Percentiles rank a stretch among this genome's conserved stretches.
Conservation (phyloP, 2,888 invertebrate genomes). For the Euproctis similis region DNA sequence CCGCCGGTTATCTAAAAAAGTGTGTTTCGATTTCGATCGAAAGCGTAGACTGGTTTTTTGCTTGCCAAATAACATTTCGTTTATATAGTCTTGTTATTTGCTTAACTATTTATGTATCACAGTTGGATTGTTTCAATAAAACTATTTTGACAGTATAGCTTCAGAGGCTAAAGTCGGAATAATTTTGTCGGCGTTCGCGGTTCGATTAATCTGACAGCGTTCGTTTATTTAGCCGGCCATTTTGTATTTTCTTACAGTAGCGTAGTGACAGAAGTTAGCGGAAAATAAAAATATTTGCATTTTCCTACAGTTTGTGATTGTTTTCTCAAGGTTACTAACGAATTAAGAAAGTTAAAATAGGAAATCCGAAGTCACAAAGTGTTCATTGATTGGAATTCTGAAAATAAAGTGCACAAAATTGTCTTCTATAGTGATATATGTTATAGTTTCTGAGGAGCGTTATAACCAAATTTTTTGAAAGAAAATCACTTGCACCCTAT, state of each 20-base stretch:
- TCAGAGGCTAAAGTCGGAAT: slow-evolving; percentile 7
- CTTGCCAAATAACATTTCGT: slow-evolving; percentile 11
- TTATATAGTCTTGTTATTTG: slow-evolving; percentile 31
- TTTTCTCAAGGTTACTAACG: slow-evolving; percentile 22
- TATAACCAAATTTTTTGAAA: too few relatives aligned
- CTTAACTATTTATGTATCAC: slow-evolving; percentile 32
- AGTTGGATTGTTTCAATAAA: slow-evolving; percentile 22
- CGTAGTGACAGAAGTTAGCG: slow-evolving; percentile 42
- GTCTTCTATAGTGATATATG: too few relatives aligned
- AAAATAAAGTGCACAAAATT: too few relatives aligned
- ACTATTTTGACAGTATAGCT: slow-evolving; percentile 9
- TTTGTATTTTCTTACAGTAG: slow-evolving; percentile 53
- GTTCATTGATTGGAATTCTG: slow-evolving; percentile 6
- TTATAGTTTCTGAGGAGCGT: too few relatives aligned
- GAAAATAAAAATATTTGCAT: slow-evolving; percentile 42
- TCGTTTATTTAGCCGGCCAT: slow-evolving; percentile 58
- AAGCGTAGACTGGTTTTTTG: slow-evolving; percentile 18
- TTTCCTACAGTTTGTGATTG: slow-evolving; percentile 21
- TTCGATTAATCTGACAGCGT: slow-evolving; percentile 28
- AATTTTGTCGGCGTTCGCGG: slow-evolving; percentile 9
- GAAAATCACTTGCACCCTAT: too few relatives aligned
- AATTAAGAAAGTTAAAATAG: too few relatives aligned
- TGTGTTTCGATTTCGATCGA: slow-evolving; percentile 28
- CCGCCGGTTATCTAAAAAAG: slow-evolving; percentile 19
- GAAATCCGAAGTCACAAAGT: slow-evolving; percentile 10